Conservation (phyloP, 2,797 vertebrate genomes). For the Callimico goeldii region DNA sequence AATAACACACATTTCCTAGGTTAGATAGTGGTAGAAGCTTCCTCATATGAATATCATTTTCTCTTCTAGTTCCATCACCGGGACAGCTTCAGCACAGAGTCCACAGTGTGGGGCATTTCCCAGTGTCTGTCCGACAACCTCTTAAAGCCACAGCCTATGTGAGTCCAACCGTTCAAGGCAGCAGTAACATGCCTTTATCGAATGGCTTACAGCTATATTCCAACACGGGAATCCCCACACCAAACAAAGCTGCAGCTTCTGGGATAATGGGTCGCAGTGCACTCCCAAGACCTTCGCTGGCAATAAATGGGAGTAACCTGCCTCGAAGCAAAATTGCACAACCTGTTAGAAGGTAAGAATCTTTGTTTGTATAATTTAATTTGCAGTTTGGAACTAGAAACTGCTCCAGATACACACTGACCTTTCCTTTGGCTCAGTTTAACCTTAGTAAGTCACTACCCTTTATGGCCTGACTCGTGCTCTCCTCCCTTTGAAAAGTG, state of each 20-base stretch:
- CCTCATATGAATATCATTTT: background rate
- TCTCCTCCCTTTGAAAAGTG: background rate
- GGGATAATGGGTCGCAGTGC: slow-evolving; percentile 89
- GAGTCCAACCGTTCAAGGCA: slow-evolving; percentile 95
- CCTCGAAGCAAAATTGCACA: slow-evolving; percentile 92
- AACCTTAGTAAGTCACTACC: background rate
- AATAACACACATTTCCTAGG: background rate
- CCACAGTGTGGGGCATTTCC: slow-evolving; percentile 95
- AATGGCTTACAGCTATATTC: slow-evolving; percentile 89
- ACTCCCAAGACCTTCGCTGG: slow-evolving; percentile 94
- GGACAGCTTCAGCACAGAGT: slow-evolving; percentile 95
- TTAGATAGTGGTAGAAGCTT: background rate
- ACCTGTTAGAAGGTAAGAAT: slow-evolving; percentile 89
- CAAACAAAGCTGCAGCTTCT: slow-evolving; percentile 89
- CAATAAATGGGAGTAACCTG: slow-evolving; percentile 90
- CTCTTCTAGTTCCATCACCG: slow-evolving; percentile 91
- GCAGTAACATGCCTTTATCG: slow-evolving; percentile 87
- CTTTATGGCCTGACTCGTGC: background rate
- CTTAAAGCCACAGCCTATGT: slow-evolving; percentile 98
- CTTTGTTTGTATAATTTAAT: rapidly evolving
- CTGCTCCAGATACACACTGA: background rate
- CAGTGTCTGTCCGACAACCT: slow-evolving; percentile 88
- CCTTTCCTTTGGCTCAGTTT: background rate
- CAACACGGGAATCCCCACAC: slow-evolving; percentile 89
- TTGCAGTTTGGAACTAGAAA: background rate